Conservation (phyloP, 2,113 vertebrate genomes). For the Eudyptes chrysolophus region DNA sequence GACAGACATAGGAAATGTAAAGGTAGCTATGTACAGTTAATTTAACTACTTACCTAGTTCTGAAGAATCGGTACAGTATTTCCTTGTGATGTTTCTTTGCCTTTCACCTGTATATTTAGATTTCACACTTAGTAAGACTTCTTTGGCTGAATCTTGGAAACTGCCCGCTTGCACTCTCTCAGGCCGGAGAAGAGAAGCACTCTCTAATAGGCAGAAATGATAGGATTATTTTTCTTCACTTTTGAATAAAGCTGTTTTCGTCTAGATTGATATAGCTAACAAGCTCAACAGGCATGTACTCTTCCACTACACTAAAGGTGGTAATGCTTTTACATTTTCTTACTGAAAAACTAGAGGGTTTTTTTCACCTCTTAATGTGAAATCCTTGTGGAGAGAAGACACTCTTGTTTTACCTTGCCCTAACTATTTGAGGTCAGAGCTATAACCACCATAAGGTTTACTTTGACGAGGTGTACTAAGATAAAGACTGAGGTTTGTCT, state of each 20-base stretch:
- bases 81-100: neutral
- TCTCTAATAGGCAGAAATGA: neutral
- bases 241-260: neutral
- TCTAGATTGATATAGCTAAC: neutral
- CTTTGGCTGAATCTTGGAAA: neutral
- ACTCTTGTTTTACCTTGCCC: neutral
- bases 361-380: neutral
- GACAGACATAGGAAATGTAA: neutral
- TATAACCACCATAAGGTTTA: neutral
- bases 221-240: neutral
- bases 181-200: neutral
- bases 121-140: neutral
- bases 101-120: neutral
- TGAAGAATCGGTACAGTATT: neutral
- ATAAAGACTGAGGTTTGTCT: neutral
- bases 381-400: neutral
- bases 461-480: neutral
- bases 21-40: neutral
- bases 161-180: neutral
- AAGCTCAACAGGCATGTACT: neutral
- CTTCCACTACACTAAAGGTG: neutral
- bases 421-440: slow-evolving; percentile 2
- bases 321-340: neutral
- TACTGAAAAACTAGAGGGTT: neutral
- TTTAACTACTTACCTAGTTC: neutral